Base-by-base conservation (phyloP, 2,113 vertebrate species). In the Crypturellus undulatus region DNA sequence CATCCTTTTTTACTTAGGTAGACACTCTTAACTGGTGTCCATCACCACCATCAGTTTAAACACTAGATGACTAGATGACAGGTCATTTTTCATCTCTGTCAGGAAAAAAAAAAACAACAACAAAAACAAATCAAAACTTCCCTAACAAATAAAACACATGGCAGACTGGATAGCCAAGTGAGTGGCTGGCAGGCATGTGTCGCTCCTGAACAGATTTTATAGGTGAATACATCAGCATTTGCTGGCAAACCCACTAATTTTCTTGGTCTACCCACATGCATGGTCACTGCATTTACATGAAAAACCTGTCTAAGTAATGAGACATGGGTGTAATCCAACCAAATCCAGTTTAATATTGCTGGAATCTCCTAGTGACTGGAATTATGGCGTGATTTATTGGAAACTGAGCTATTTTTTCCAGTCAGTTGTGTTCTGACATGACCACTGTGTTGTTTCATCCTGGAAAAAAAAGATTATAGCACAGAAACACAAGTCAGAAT, bases 391-490 rank as follows among this genome's bases (percentile, higher is more conserved):
- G n/a, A 15, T 3, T 92, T 73, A 32, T 40, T 60, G 65, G 10
- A 73, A 77, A 7, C 21, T 32, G 49, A 63, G 24, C 13, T 56
- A 6, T 59, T 68, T 82, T 81, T 82, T 80, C 36, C 3, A 38
- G 24, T 59, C 54, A n/a, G 10, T 83, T 47, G 42, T 85, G 21
- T 75, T 93, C 24, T 0, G 0, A 30, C 2, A 1, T 62, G 54
- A 30, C 58, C 12, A 8, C 26, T 12, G 7, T 43, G 20, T 36
- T 63, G 42, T 13, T 18, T 51, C 1, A 0, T 26, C 12, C 6
- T 63, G 45, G 64, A 65, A 93, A 77, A 43, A 49, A 49, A 89
- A 84, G 32, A 10, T 49, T 18, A 71, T 42, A 87, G 42, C 42
- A 32, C 15, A 79, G 42, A 25, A 82, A 59, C 24, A 19, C 5